A percentile compares a stretch with the other conserved stretches of the same genome.
Evolutionary conservation across 2,888 invertebrate genomes (phyloP).

Genomic region (Drosophila limbata): DNA sequence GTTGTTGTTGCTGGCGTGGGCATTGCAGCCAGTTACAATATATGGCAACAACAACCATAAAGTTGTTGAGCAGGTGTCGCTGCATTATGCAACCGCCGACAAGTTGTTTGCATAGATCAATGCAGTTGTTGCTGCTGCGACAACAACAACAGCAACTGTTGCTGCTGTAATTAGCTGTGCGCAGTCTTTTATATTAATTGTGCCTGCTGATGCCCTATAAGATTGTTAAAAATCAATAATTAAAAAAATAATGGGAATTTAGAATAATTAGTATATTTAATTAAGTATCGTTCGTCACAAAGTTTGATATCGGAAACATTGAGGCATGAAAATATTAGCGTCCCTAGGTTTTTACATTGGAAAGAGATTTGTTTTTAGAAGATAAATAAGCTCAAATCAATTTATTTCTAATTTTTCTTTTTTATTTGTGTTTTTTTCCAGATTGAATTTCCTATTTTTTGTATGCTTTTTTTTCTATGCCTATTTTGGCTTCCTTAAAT

Average conservation of each 20-base stretch:
- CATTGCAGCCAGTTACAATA: conserved; percentile 64
- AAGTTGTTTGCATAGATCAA: conserved; percentile 67
- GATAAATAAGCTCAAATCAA: too few relatives aligned
- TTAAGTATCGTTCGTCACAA: too few relatives aligned
- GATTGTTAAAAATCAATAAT: background rate
- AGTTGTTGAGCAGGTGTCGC: conserved; percentile 55
- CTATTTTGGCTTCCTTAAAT: too few relatives aligned
- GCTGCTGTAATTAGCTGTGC: conserved; percentile 59
- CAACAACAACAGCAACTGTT: conserved; percentile 33
- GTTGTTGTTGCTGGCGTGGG: conserved; percentile 63
- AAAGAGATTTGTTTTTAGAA: too few relatives aligned
- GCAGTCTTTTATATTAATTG: conserved; percentile 28
- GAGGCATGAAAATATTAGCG: too few relatives aligned
- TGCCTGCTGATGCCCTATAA: background rate
- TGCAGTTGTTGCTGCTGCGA: conserved; percentile 27
- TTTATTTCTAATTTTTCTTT: too few relatives aligned
- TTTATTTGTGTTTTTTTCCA: too few relatives aligned
- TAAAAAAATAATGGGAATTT: background rate
- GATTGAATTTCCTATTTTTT: too few relatives aligned
- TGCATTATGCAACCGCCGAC: conserved; percentile 53
- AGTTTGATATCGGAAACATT: too few relatives aligned
- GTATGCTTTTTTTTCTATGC: too few relatives aligned
- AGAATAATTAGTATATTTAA: too few relatives aligned
- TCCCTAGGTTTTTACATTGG: too few relatives aligned
- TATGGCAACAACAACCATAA: conserved; percentile 46